These are phyloP conservation scores for Pyrochroa serraticornis DNA, from an alignment of 2,888 invertebrate genomes.

Conservation along the genomic window DNA sequence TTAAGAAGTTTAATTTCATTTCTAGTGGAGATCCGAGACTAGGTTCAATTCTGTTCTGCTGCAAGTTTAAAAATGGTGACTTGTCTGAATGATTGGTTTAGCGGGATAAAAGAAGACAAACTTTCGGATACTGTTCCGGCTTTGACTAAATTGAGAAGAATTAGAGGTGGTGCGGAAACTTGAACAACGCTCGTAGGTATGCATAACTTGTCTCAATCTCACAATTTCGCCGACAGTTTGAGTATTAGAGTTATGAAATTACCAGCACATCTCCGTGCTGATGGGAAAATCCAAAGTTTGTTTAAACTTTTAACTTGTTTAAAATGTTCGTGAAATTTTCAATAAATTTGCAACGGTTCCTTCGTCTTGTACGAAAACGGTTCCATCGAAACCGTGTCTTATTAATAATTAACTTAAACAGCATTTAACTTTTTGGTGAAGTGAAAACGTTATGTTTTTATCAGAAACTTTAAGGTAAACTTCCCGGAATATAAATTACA, in stretches of 20 bases:
- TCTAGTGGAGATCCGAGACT: no score
- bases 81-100: no score
- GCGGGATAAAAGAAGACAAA: no score
- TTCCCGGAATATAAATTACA: constrained; percentile 7
- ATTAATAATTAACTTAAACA: constrained; percentile 4
- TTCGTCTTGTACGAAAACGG: neutral
- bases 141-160: no score
- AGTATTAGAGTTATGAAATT: neutral
- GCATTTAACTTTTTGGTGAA: constrained; percentile 3
- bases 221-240: no score
- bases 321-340: neutral
- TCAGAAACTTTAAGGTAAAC: neutral
- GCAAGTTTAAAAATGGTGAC: no score
- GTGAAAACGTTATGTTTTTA: constrained; percentile 1
- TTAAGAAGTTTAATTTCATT: no score
- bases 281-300: neutral
- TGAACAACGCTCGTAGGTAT: no score
- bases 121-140: no score
- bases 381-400: neutral
- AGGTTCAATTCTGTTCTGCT: no score
- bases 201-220: no score
- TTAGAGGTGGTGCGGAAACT: no score
- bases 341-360: constrained; percentile 3
- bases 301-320: constrained; percentile 9
- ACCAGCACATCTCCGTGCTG: neutral